Conservation (phyloP, 2,113 vertebrate species). For the Ceuthmochares aereus region DNA sequence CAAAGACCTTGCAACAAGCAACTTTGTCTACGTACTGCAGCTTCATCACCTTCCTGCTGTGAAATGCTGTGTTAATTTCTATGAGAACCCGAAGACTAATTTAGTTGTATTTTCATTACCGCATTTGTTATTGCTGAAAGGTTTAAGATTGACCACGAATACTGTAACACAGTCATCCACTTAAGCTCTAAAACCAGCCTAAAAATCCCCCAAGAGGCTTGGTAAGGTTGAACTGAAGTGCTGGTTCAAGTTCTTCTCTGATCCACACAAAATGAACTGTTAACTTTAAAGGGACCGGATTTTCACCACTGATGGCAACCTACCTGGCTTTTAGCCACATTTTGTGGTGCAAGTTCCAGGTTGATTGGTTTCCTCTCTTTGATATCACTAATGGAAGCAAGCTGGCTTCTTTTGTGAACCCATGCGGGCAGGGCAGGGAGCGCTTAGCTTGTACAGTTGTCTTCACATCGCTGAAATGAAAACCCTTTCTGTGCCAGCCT, state of each 20-base stretch:
- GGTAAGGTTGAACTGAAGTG: background rate
- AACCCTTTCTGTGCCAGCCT: slow-evolving; percentile 6
- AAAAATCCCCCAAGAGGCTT: background rate
- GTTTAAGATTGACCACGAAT: background rate
- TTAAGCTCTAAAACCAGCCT: background rate
- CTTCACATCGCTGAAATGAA: background rate
- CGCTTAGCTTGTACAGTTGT: background rate
- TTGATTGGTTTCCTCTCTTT: slow-evolving; percentile 32
- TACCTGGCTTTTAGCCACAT: background rate
- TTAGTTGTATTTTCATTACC: background rate
- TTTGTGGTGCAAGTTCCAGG: slow-evolving; percentile 11
- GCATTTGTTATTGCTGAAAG: background rate
- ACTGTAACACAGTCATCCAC: background rate
- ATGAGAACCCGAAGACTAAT: background rate
- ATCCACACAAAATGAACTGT: background rate
- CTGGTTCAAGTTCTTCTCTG: background rate
- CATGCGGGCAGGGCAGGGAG: background rate
- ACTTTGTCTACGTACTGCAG: too few species aligned
- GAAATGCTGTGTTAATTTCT: background rate
- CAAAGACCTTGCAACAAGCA: background rate
- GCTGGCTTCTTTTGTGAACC: background rate
- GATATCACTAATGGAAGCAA: slow-evolving; percentile 32
- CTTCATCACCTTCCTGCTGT: too few species aligned
- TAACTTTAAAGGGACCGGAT: background rate
- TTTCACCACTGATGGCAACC: slow-evolving; percentile 9